A percentile compares a stretch with the other conserved stretches of the same genome.
phyloP scores from a whole-genome alignment of 2,113 vertebrate genomes.

The Podilymbus podiceps region DNA sequence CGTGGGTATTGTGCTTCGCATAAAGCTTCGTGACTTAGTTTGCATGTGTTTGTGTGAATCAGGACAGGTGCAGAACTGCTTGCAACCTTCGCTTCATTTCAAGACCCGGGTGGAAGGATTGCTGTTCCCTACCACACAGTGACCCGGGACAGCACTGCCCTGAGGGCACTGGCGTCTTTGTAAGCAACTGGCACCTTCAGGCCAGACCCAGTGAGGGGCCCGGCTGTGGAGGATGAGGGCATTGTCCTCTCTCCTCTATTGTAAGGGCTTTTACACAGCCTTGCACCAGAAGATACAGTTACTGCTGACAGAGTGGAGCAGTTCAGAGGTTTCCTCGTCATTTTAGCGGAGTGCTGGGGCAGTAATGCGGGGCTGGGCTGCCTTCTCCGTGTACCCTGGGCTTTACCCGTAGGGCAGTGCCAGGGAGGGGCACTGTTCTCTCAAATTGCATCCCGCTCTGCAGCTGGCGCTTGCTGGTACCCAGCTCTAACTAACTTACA shows the following conservation, averaged over 20 bases:
- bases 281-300: background rate
- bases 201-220: background rate
- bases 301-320: background rate
- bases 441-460: background rate
- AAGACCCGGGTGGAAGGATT: background rate
- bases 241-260: background rate
- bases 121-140: background rate
- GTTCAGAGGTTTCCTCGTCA: background rate
- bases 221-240: background rate
- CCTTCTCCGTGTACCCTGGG: background rate
- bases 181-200: background rate
- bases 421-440: background rate
- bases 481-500: background rate
- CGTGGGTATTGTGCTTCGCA: background rate
- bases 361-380: background rate
- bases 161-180: background rate
- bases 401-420: background rate
- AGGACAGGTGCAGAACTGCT: background rate
- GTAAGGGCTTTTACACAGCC: background rate
- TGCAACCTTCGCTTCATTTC: background rate
- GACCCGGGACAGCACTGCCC: background rate
- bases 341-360: background rate
- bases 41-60: background rate
- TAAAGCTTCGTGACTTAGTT: background rate
- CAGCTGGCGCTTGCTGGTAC: background rate